Percentiles rank a stretch among this genome's conserved stretches.
Evolutionary conservation across 2,797 vertebrate species (phyloP).

Genomic region (Gallinago solitaria): DNA sequence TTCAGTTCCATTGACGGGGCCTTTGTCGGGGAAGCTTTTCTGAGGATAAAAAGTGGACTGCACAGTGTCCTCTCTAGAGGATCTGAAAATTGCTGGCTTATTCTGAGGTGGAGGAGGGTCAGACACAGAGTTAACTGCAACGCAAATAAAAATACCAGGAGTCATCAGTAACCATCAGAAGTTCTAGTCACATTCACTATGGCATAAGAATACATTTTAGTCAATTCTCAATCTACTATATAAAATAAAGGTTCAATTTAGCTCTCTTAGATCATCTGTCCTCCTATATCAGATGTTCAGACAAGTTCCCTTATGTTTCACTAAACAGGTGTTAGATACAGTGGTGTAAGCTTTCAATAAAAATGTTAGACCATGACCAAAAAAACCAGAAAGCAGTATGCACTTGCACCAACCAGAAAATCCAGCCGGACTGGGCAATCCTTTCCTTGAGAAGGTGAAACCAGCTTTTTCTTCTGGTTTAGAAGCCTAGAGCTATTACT

Average conservation of each 20-base stretch:
- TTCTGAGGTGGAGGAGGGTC: conserved; percentile 82
- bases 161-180: neutral
- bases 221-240: neutral
- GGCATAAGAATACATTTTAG: neutral
- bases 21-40: conserved; percentile 90
- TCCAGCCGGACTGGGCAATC: neutral
- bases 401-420: neutral
- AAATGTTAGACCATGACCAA: neutral
- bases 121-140: conserved; percentile 84
- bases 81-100: conserved; percentile 82
- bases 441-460: neutral
- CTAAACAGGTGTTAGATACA: neutral
- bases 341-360: neutral
- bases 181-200: neutral
- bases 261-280: neutral
- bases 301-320: neutral
- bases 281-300: neutral
- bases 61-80: conserved; percentile 86
- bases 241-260: neutral
- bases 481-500: neutral
- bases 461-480: neutral
- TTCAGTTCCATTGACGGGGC: conserved; percentile 86
- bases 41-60: conserved; percentile 86
- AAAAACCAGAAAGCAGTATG: neutral
- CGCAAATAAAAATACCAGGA: neutral